Evolutionary conservation across 2,797 vertebrate genomes (phyloP).

Genomic region (Antennarius maculatus): DNA sequence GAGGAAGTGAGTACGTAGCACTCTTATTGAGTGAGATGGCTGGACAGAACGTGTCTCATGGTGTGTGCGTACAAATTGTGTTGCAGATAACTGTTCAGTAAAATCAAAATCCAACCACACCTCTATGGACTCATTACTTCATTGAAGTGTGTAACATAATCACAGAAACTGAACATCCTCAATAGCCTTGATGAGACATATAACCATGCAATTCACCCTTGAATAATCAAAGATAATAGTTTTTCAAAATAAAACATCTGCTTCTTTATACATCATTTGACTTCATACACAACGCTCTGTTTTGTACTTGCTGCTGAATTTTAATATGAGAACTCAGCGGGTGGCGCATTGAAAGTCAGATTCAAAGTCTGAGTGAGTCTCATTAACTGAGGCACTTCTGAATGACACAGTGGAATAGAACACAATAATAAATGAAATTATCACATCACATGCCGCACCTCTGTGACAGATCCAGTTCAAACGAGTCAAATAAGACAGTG

Average conservation of each 20-base stretch:
- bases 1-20: no score
- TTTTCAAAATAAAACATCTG: background rate
- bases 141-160: no score
- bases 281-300: constrained; percentile 36
- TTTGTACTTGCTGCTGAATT: constrained; percentile 42
- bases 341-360: constrained; percentile 53
- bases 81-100: no score
- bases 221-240: constrained; percentile 10
- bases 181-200: constrained; percentile 16
- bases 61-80: no score
- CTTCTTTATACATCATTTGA: constrained; percentile 27
- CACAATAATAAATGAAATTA: constrained; percentile 27
- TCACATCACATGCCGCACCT: constrained; percentile 23
- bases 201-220: constrained; percentile 14
- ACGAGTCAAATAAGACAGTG: constrained; percentile 27
- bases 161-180: no score
- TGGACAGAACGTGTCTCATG: no score
- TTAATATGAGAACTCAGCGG: constrained; percentile 48
- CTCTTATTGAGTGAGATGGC: no score
- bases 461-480: constrained; percentile 43
- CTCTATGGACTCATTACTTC: no score
- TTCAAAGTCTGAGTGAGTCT: constrained; percentile 47
- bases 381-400: constrained; percentile 48
- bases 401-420: constrained; percentile 37
- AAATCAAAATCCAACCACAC: no score